A percentile compares a stretch with the other conserved stretches of the same genome.
Conservation (phyloP, 2,113 vertebrate species). For the Chelonoidis abingdonii region DNA sequence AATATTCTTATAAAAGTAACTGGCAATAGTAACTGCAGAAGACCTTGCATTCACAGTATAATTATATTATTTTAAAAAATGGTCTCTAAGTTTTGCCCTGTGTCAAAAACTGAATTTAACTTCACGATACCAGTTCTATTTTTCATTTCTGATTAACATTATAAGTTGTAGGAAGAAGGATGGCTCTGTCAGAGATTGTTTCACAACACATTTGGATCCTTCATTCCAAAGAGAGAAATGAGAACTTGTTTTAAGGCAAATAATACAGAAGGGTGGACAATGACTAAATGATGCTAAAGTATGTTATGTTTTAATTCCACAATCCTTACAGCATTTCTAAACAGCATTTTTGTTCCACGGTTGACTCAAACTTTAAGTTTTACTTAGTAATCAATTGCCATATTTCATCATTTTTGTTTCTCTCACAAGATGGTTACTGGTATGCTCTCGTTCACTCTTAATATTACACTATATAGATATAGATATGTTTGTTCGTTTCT, state of each 20-base stretch:
- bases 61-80: neutral
- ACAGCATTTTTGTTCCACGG: neutral
- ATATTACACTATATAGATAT: neutral
- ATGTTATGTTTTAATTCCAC: neutral
- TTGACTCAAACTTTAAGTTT: neutral
- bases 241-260: neutral
- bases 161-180: neutral
- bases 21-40: neutral
- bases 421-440: neutral
- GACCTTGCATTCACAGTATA: neutral
- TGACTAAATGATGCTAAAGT: neutral
- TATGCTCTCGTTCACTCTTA: neutral
- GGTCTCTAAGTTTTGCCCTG: neutral
- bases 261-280: fast-evolving
- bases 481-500: neutral
- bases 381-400: neutral
- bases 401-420: neutral
- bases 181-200: neutral
- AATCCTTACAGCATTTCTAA: neutral
- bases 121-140: neutral
- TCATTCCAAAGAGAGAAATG: neutral
- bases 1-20: neutral
- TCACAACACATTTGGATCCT: neutral
- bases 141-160: neutral
- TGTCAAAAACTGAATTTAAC: neutral